These are phyloP conservation scores for Cotesia congregata DNA, from an alignment of 2,888 invertebrate species.

Conservation along the genomic window DNA sequence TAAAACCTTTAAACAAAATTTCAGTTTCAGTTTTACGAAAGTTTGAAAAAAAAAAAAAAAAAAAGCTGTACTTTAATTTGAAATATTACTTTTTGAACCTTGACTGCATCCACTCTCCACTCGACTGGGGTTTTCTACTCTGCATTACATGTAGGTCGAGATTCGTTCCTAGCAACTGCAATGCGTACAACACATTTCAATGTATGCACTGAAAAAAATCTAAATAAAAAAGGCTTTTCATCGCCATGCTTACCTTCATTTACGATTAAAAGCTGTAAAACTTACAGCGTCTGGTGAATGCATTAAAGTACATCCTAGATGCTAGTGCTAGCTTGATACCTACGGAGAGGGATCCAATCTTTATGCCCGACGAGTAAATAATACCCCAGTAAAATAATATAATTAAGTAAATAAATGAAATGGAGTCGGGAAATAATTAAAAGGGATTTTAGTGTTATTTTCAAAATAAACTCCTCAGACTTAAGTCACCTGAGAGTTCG, in stretches of 20 bases:
- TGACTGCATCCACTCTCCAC: not conserved
- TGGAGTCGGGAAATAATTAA: not conserved
- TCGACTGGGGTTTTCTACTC: not conserved
- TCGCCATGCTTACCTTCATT: not conserved
- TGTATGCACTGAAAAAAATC: not conserved
- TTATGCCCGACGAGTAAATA: not conserved
- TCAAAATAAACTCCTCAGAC: no score
- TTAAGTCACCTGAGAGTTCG: no score
- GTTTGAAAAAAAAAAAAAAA: not conserved
- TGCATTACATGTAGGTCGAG: constrained; percentile 21
- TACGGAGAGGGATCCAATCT: not conserved
- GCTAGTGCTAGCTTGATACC: not conserved
- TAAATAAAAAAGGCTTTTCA: constrained; percentile 5
- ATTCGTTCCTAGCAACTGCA: constrained; percentile 5
- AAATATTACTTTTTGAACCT: constrained; percentile 17
- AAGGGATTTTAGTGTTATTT: no score
- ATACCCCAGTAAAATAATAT: not conserved
- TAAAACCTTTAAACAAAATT: not conserved
- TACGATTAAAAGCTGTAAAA: not conserved
- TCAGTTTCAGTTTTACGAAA: not conserved
- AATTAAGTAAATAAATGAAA: not conserved
- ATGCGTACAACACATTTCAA: constrained; percentile 25
- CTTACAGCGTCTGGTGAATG: not conserved
- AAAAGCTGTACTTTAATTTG: not conserved
- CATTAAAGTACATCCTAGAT: not conserved